Percentiles rank a stretch among this genome's conserved stretches.
Conservation (phyloP, 2,113 vertebrate genomes). For the Engystomops pustulosus region DNA sequence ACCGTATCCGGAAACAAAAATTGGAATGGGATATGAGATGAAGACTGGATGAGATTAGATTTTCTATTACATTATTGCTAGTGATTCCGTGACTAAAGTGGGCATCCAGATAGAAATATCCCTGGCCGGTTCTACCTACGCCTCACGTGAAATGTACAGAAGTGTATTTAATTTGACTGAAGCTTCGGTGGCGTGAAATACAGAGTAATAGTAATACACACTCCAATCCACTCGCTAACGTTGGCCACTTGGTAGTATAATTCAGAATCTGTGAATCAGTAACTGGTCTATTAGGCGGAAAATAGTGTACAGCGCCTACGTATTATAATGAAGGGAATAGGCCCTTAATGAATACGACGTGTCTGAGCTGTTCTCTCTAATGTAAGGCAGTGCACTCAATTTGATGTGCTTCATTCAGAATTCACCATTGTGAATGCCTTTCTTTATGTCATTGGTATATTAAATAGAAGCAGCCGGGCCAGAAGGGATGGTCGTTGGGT, state of each 20-base stretch:
- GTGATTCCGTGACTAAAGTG: constrained; percentile 12
- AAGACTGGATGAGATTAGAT: constrained; percentile 1
- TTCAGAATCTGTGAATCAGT: constrained; percentile 43
- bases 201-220: constrained; percentile 19
- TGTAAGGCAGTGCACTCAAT: constrained; percentile 48
- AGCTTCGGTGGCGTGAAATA: not conserved
- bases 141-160: not conserved
- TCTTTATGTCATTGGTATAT: constrained; percentile 46
- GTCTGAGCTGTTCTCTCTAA: constrained; percentile 36
- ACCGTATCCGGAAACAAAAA: not conserved
- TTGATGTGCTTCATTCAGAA: constrained; percentile 42
- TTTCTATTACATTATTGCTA: constrained; percentile 36
- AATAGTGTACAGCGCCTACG: constrained; percentile 40
- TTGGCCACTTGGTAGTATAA: constrained; percentile 27
- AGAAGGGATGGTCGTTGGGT: not conserved
- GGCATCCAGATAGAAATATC: not conserved
- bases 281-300: constrained; percentile 52
- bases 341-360: constrained; percentile 43
- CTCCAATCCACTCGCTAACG: constrained; percentile 45
- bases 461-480: not conserved
- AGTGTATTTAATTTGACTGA: constrained; percentile 31
- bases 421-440: constrained; percentile 20
- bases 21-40: not conserved
- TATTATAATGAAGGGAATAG: constrained; percentile 13
- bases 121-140: not conserved